Percentiles rank a stretch among this genome's conserved stretches.
These are phyloP conservation scores for Pygoscelis adeliae DNA, from an alignment of 2,113 vertebrate species.

Conservation along the genomic window DNA sequence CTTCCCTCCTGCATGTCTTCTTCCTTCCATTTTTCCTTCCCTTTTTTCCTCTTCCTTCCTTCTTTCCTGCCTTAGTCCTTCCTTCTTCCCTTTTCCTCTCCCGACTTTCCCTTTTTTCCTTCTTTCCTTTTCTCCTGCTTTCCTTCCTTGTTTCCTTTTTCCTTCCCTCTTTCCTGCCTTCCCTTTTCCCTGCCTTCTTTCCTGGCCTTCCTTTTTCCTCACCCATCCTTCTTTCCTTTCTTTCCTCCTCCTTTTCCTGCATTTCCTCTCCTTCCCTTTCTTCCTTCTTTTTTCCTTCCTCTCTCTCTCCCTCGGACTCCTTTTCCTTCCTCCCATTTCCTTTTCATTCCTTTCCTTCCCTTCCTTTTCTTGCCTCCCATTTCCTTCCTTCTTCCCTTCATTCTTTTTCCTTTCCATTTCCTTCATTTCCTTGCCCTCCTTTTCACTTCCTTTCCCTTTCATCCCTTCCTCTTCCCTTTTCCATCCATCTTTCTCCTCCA, in stretches of 20 bases:
- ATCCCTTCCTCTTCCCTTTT: neutral
- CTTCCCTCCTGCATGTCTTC: neutral
- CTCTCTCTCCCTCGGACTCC: too few species aligned
- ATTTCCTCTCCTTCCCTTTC: neutral
- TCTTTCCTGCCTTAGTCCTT: neutral
- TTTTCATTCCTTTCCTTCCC: neutral
- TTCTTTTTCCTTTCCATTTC: neutral
- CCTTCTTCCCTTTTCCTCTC: neutral
- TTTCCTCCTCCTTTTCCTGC: neutral
- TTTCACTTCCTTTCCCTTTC: neutral
- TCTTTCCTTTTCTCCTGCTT: too few species aligned
- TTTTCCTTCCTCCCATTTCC: neutral
- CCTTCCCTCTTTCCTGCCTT: too few species aligned
- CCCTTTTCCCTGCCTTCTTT: neutral
- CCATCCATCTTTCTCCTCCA: neutral
- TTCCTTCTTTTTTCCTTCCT: neutral
- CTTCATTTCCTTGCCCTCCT: neutral
- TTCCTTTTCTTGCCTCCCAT: too few species aligned
- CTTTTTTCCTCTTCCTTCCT: neutral
- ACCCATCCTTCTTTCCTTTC: neutral
- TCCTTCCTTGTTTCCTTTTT: neutral
- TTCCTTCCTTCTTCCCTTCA: neutral
- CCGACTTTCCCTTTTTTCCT: too few species aligned
- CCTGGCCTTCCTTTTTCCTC: neutral
- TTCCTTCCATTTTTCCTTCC: too few species aligned